Conservation (phyloP, 2,888 invertebrate species). For the Acronicta psi region DNA sequence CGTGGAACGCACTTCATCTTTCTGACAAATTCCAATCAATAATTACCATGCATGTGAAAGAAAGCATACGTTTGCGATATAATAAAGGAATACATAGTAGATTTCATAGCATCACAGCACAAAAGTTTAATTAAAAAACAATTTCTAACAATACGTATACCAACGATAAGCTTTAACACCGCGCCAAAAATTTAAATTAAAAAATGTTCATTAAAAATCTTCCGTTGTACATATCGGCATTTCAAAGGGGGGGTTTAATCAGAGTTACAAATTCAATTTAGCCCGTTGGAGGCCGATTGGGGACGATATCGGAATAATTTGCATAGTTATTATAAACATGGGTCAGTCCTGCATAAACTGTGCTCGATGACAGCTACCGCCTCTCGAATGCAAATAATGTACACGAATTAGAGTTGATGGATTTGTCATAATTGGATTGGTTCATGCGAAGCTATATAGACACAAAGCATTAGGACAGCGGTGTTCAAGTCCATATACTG, state of each 20-base stretch:
- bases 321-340: conserved; percentile 88
- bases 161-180: conserved; percentile 17
- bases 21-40: no score
- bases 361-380: conserved; percentile 79
- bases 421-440: conserved; percentile 48
- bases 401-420: conserved; percentile 59
- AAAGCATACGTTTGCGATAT: neutral
- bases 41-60: no score
- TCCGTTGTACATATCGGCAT: conserved; percentile 68
- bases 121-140: conserved; percentile 38
- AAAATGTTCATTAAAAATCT: conserved; percentile 67
- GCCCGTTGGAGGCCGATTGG: conserved; percentile 77
- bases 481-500: no score
- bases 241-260: conserved; percentile 83
- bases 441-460: conserved; percentile 1
- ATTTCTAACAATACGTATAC: conserved; percentile 30
- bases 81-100: neutral
- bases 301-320: conserved; percentile 85
- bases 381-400: conserved; percentile 78
- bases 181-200: conserved; percentile 34
- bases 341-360: conserved; percentile 85
- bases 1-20: neutral
- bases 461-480: no score
- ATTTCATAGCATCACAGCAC: neutral
- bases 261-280: conserved; percentile 87